Evolutionary conservation across 1,140 invertebrate species (phyloP).

Genomic region (Heliconius nattereri): DNA sequence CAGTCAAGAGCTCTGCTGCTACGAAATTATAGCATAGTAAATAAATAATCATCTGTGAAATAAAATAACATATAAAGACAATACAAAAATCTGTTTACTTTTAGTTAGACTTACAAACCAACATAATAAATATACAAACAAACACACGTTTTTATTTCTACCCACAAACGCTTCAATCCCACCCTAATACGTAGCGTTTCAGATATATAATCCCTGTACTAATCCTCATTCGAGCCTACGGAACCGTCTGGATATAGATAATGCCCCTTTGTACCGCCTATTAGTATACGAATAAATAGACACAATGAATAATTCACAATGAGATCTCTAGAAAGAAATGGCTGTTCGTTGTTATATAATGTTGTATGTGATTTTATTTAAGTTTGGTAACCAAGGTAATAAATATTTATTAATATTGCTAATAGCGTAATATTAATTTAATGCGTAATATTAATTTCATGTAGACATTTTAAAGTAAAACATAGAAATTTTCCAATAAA

Average conservation of each 20-base stretch:
- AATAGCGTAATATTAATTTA: no score
- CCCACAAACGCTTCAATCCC: slow-evolving; percentile 27
- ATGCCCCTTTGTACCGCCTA: slow-evolving; percentile 16
- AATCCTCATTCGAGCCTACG: slow-evolving; percentile 32
- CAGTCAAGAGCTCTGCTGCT: no score
- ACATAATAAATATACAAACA: not conserved
- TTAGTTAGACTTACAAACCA: no score
- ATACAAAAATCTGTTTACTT: no score
- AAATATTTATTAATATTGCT: no score
- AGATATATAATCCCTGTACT: slow-evolving; percentile 31
- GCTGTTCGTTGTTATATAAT: not conserved
- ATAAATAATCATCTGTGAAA: no score
- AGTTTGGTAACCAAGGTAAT: no score
- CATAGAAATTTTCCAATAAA: not conserved
- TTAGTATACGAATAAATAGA: slow-evolving; percentile 22
- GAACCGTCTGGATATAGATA: slow-evolving; percentile 33
- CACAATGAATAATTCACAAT: not conserved
- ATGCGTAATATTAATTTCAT: no score
- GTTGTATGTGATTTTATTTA: not conserved
- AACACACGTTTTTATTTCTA: slow-evolving; percentile 1
- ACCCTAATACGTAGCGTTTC: slow-evolving; percentile 25
- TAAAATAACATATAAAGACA: no score
- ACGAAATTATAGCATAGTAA: no score
- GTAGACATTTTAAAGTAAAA: not conserved
- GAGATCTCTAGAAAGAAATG: not conserved